Conservation (phyloP, 2,888 invertebrate genomes). For the Ophion obscuratus region DNA sequence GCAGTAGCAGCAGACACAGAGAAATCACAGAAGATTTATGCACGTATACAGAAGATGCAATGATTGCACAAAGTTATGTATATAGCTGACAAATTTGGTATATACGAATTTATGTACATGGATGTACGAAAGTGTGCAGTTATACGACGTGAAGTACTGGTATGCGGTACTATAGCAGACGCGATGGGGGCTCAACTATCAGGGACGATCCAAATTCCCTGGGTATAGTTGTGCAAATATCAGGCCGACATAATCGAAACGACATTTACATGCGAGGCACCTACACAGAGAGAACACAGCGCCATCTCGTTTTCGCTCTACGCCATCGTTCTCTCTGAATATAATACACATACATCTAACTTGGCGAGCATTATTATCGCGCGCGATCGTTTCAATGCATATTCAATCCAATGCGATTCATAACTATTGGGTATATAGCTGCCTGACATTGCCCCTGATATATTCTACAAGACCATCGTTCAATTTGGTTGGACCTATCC, state of each 20-base stretch:
- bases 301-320: constrained; percentile 44
- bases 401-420: constrained; percentile 61
- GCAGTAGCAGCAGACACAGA: constrained; percentile 43
- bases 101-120: not conserved
- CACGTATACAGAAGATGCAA: constrained; percentile 16
- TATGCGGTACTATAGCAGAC: constrained; percentile 11
- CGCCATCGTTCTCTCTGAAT: constrained; percentile 16
- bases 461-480: constrained; percentile 62
- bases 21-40: constrained; percentile 33
- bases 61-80: constrained; percentile 4
- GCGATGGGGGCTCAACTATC: constrained; percentile 53
- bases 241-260: constrained; percentile 64
- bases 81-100: not conserved
- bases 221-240: constrained; percentile 67
- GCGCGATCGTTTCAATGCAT: constrained; percentile 66
- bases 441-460: not conserved
- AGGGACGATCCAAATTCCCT: constrained; percentile 57
- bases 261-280: constrained; percentile 68
- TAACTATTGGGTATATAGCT: constrained; percentile 32
- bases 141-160: constrained; percentile 21
- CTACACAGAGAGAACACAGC: constrained; percentile 39
- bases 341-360: constrained; percentile 33
- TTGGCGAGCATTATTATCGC: constrained; percentile 64
- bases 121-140: constrained; percentile 1
- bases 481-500: constrained; percentile 65